Base-by-base conservation (phyloP, 2,888 invertebrate genomes). In the Ophion slaviceki region DNA sequence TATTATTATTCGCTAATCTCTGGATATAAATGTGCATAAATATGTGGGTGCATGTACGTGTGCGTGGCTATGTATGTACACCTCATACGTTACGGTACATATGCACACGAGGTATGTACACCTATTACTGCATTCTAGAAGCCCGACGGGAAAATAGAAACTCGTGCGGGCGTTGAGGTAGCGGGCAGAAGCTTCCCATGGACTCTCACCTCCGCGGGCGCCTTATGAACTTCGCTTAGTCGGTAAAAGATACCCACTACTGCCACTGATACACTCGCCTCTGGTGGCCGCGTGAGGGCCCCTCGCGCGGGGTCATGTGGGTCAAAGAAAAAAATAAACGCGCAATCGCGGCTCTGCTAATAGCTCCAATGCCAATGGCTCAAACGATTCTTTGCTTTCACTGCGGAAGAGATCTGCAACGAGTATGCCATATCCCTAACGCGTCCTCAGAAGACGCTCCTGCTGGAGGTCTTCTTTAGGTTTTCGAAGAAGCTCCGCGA, bases 191-290 rank as follows among this genome's bases (percentile, higher is more conserved):
- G 93, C 92, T 93, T 93, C 93, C 92, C 93, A 93, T 92, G 92
- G 91, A 93, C 93, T 93, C 93, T 93, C 93, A 92, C 93, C 93
- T 93, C 93, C 93, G 90, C 93, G 92, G 93, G 93, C 93, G 91
- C 90, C 91, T 90, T 91, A 91, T 92, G 92, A 93, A 92, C 92
- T 92, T 92, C 87, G 83, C 81, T 76, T 64, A 62, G 59, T 74
- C 70, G 78, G 59, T 75, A 59, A 71, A 74, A 74, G 77, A 77
- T 83, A 83, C 75, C 71, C 82, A 85, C 80, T 78, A 70, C 68
- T 85, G 87, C 87, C 87, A 87, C 85, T 85, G 85, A 85, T 85
- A 77, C 67, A 71, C 84, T 76, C 82, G 80, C 85, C 75, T 61
- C 77, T 77, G 76, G 80, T 86, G 76, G 78, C 80, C 78, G 84